These are phyloP conservation scores for Watsonalla binaria DNA, from an alignment of 2,888 invertebrate genomes.

Conservation along the genomic window DNA sequence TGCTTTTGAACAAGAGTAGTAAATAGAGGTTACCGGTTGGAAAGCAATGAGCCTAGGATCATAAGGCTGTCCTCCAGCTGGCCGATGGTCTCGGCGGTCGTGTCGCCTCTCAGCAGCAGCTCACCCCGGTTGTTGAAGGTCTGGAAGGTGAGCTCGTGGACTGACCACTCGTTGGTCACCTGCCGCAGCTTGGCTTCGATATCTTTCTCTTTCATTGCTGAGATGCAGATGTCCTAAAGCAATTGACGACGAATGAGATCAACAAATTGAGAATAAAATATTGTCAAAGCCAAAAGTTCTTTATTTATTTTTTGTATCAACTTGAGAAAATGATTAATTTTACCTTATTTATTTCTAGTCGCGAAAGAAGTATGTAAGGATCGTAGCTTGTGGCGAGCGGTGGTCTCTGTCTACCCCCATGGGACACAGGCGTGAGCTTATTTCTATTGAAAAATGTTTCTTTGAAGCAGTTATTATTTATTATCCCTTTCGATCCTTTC, in stretches of 20 bases:
- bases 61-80: slow-evolving; percentile 98
- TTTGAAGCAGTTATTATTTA: too few relatives aligned
- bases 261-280: not conserved
- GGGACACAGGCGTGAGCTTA: too few relatives aligned
- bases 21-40: slow-evolving; percentile 83
- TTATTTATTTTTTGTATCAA: too few relatives aligned
- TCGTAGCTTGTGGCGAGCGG: too few relatives aligned
- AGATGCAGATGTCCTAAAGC: slow-evolving; percentile 94
- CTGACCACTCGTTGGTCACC: slow-evolving; percentile 97
- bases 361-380: too few relatives aligned
- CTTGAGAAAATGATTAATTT: too few relatives aligned
- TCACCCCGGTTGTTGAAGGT: slow-evolving; percentile 97
- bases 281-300: not conserved
- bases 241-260: too few relatives aligned
- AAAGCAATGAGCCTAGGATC: slow-evolving; percentile 95
- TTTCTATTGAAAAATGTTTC: too few relatives aligned
- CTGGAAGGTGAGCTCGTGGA: slow-evolving; percentile 95
- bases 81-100: slow-evolving; percentile 96
- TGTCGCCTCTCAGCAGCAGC: slow-evolving; percentile 92
- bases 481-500: too few relatives aligned
- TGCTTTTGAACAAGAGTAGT: too few relatives aligned
- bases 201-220: slow-evolving; percentile 98
- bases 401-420: too few relatives aligned
- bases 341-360: too few relatives aligned
- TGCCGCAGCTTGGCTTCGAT: slow-evolving; percentile 97